Base-by-base conservation (phyloP, 1,140 invertebrate genomes). In the Drosophila sulfurigaster region DNA sequence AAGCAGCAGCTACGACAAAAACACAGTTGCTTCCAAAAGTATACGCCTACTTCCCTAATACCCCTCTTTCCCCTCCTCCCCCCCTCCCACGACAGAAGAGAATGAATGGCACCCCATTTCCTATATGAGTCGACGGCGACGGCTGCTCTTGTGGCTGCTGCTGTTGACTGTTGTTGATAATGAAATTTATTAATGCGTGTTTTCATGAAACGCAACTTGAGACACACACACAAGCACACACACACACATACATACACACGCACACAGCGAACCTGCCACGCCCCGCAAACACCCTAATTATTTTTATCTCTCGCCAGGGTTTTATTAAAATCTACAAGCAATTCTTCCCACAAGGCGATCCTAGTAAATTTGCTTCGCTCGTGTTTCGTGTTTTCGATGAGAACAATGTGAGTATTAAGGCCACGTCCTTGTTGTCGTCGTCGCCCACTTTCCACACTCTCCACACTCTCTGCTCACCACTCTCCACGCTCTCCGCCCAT, bases 291-390 rank as follows among this genome's bases (percentile, higher is more conserved):
- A 16, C 32, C 46, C 49, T 60, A 74, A 30, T 77, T 65, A 10
- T 77, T 71, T 54, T 54, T 58, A 41, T 59, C 38, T 51, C 81
- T 95, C 56, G 54, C 15, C 69, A 99, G 98, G 98, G 98, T 67
- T 99, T 99, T 94, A 98, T 99, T 92, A 98, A 98, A 94, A 99
- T 99, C 92, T 99, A 99, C 95, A 98, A 98, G 94, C 98, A 99
- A 93, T 99, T 99, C 94, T 99, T 99, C 93, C 98, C 98, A 58
- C 97, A 99, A 95, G 98, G 98, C 79, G 98, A 99, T 94, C 98
- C 98, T 16, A 98, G 97, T 81, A 99, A 99, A 94, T 99, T 99
- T 93, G 98, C 98, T 15, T 97, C 97, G 28, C 95, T 99, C 81
- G 98, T 99, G 25, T 99, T 99, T 94, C 96, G 98, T 92, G 98